Evolutionary conservation across 37 sponge, comb jelly and placozoan genomes (phyloP).

Genomic region (Trichoplax adhaerens): DNA sequence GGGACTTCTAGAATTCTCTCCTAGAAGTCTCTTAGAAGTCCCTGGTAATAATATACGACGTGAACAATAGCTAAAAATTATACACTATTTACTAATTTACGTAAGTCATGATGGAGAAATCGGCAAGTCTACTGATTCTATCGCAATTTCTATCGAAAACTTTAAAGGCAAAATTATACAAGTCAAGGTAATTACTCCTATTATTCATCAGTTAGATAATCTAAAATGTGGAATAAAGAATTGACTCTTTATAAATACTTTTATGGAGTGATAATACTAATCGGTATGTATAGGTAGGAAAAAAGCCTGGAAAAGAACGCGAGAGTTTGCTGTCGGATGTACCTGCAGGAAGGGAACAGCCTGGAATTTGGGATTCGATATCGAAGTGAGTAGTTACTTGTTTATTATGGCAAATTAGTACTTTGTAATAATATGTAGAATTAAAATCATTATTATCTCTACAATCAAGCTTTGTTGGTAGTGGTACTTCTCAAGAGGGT

Average conservation of each 20-base stretch:
- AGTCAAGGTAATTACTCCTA: constrained; percentile 15
- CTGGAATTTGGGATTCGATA: constrained; percentile 34
- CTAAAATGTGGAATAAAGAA: neutral
- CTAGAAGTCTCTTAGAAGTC: too few species aligned
- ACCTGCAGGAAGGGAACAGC: constrained; percentile 11
- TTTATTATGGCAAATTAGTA: too few species aligned
- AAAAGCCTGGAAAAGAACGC: constrained; percentile 45
- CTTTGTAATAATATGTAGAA: too few species aligned
- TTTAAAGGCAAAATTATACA: constrained; percentile 33
- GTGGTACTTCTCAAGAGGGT: neutral
- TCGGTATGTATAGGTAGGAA: constrained; percentile 7
- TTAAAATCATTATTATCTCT: too few species aligned
- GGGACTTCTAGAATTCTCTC: too few species aligned
- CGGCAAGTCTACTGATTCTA: neutral
- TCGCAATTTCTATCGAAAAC: constrained; percentile 22
- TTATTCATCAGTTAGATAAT: neutral
- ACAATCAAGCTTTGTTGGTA: too few species aligned
- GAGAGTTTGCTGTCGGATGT: constrained; percentile 20
- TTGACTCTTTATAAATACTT: neutral
- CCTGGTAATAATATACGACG: too few species aligned
- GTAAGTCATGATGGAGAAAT: too few species aligned
- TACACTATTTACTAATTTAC: too few species aligned
- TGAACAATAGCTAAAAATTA: too few species aligned
- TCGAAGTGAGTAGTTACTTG: constrained; percentile 17
- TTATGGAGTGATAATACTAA: neutral